Base-by-base conservation (phyloP, 2,113 vertebrate species). In the Peromyscus leucopus region DNA sequence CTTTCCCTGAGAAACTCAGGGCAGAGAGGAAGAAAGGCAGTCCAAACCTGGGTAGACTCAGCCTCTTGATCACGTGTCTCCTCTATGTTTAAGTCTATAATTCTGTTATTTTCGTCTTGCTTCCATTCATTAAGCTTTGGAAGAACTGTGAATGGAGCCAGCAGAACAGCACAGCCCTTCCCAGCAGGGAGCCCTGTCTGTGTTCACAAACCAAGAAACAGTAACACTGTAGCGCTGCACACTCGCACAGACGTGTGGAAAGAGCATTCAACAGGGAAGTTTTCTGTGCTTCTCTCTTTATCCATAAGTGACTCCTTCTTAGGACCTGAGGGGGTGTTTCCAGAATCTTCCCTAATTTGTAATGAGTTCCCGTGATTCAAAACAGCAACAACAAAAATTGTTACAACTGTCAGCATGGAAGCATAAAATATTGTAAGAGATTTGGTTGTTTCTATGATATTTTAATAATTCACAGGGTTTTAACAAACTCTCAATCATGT, bases 201-300 rank as follows among this genome's bases (percentile, higher is more conserved):
- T 51, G 55, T 21, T 57, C 78, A 36, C 31, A 80, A 55, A 55
- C 7, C 31, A 51, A 79, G 42, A 17, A 28, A 48, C 48, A 76
- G 42, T 33, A 51, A 1, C 4, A 0, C 13, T 33, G 16, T 2
- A 28, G 3, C 46, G 9, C 7, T 3, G 3, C 11, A 28, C 46
- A 79, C 31, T 33, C 8, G 5, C 46, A 33, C 9, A 10, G 31
- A 36, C 15, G 2, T 21, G 78, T 57, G 48, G 19, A 80, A 55
- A 80, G n/a, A 17, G 1, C 55, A 31, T 31, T 51, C 28, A 42
- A 19, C 19, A 17, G 3, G 16, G 48, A 55, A 55, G 78, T 15
- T 16, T 78, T 80, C 9, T 22, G 78, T 57, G 51, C 10, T 80
- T 57, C 33, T 36, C 17, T 55, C 78, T 79, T 2, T 22, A 57